Evolutionary conservation across 2,888 invertebrate species (phyloP), one percentile per base, ranked within the genome.

Genomic region (Eumacrocentrus americanus): DNA sequence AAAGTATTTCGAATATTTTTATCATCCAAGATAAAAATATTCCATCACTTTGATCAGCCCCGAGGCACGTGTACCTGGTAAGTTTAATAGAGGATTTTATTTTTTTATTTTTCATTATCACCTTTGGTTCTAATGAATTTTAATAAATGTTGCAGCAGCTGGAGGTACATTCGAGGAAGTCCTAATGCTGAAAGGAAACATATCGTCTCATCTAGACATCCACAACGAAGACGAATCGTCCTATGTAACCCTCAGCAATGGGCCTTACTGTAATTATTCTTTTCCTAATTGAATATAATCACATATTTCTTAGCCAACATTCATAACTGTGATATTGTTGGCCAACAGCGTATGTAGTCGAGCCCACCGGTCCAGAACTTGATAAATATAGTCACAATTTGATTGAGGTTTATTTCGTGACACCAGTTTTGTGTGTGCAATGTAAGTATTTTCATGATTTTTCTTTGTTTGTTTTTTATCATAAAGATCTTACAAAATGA

Each of bases 371-470:
- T 62, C 68, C 71, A 53, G 73, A 76, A 68, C 64, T 65, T 57
- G 67, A 70, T 59, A 71, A 66, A 44, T 69, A 66, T 56, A 75
- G 72, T 65, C 85, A 85, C 73, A 80, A 78, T 63, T 75, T 85
- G 61, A 75, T 79, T 65, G 82, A 83, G 66, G 82, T 83, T 65
- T 84, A 82, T 75, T 83, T 84, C 72, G 72, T 84, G 70, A 84
- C 82, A 60, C 85, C 85, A 61, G 79, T 85, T 69, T 75, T 85
- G 50, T 85, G 85, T 73, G 77, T 77, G 67, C 84, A 84, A 70
- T 85, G 85, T 85, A 78, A 84, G 85, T 85, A 66, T n/a, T n/a
- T n/a, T n/a, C n/a, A n/a, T n/a, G n/a, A 56, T 38, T 1, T 3
- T 35, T 55, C 38, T 47, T 34, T 37, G 1, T 42, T 16, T 18